Base-by-base conservation (phyloP, 2,888 invertebrate genomes). In the Hedya salicella region DNA sequence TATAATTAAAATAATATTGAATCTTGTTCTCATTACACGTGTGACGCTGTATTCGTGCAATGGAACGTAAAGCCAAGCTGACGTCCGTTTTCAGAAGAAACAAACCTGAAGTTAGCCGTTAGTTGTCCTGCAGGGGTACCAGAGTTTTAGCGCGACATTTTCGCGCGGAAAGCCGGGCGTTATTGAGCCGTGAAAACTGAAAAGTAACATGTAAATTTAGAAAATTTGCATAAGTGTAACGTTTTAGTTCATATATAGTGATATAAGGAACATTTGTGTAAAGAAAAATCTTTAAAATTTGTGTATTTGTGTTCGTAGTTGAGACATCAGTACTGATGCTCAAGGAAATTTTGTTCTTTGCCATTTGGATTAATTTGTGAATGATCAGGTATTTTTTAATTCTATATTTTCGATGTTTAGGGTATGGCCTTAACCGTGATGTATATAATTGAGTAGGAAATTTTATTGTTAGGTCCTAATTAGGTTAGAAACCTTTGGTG, bases 81-180 rank as follows among this genome's bases (percentile, higher is more conserved):
- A 89, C 88, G 81, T 83, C 81, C 78, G 74, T 79, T 84, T 88
- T 86, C 87, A 87, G 89, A 86, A 85, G 92, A 92, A 92, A 93
- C 87, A 92, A 89, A 86, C 86, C 73, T 90, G 92, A 93, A 93
- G 88, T 82, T 87, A 86, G 89, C 74, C 65, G 70, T 68, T 79
- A 78, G 77, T 84, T 71, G 76, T 76, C 78, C 81, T 81, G 79
- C 78, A 76, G 81, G 79, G 84, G 83, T 70, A 79, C 78, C 79
- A 75, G 83, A 85, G 85, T 88, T 89, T 92, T 89, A 90, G 89
- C 92, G 92, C 92, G 91, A 91, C 90, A 91, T 92, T 92, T 91
- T 92, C 92, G 92, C 92, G 92, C 92, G 92, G 91, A 91, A 92
- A 89, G 92, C 91, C 91, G 91, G 91, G 89, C 91, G 90, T 90